Percentiles rank a stretch among this genome's conserved stretches.
Evolutionary conservation across 2,888 invertebrate genomes (phyloP).

Genomic region (Eristalinus aeneus): DNA sequence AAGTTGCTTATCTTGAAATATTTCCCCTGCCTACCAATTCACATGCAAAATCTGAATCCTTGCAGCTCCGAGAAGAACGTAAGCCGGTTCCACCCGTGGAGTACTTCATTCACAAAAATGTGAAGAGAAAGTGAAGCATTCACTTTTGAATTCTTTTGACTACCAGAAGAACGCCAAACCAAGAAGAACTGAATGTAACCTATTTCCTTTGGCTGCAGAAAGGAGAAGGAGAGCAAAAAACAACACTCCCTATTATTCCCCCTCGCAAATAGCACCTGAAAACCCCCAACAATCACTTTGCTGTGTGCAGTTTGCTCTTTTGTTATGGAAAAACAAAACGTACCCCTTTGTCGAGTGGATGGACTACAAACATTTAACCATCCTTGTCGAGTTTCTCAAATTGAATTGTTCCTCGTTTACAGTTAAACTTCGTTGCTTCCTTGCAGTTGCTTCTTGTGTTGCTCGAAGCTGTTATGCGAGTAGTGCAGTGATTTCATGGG

Average conservation of each 20-base stretch:
- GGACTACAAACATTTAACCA: background rate
- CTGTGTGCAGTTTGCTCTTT: background rate
- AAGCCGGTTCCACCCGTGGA: too few species aligned
- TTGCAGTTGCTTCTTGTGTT: background rate
- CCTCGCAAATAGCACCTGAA: background rate
- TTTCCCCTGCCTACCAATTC: too few species aligned
- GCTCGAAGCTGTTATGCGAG: background rate
- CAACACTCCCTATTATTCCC: background rate
- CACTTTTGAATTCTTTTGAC: background rate
- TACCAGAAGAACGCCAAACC: background rate
- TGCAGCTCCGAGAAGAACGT: too few species aligned
- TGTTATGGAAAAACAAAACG: background rate
- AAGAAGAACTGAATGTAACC: background rate
- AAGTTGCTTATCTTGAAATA: too few species aligned
- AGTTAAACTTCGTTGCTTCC: background rate
- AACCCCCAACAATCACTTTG: background rate
- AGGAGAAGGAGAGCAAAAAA: background rate
- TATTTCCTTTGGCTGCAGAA: background rate
- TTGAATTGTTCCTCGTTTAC: background rate
- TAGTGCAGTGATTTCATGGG: background rate
- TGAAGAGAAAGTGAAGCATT: background rate
- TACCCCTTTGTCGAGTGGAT: background rate
- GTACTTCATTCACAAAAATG: background rate
- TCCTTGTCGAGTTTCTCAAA: background rate
- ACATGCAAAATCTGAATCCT: too few species aligned